Evolutionary conservation across 1,140 invertebrate species (phyloP).

Genomic region (Spodoptera frugiperda): DNA sequence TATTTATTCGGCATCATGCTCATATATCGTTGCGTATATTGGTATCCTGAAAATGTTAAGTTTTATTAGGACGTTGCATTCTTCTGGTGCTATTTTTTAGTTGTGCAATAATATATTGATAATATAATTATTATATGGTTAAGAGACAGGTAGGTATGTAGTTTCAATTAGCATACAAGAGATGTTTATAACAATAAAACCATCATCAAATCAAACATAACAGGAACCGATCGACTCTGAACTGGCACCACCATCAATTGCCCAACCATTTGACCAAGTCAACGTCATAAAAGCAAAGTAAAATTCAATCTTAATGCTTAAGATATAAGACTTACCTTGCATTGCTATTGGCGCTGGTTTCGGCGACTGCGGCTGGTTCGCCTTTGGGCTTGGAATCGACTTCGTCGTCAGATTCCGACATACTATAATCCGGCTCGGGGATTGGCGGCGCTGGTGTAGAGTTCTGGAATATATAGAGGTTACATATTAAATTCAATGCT

Average conservation of each 20-base stretch:
- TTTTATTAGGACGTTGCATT: constrained; percentile 39
- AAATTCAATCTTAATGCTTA: neutral
- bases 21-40: constrained; percentile 72
- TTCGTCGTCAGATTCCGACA: constrained; percentile 91
- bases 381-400: constrained; percentile 81
- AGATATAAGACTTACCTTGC: constrained; percentile 81
- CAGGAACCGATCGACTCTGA: neutral
- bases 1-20: constrained; percentile 65
- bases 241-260: neutral
- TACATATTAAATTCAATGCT: too few species aligned
- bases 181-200: neutral
- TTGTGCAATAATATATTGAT: neutral
- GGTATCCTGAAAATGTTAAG: constrained; percentile 67
- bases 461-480: constrained; percentile 64
- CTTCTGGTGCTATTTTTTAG: neutral
- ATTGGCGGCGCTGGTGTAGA: constrained; percentile 90
- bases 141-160: too few species aligned
- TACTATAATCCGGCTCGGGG: constrained; percentile 95
- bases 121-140: too few species aligned
- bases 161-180: too few species aligned
- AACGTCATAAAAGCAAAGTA: neutral
- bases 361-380: constrained; percentile 75
- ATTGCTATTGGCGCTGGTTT: constrained; percentile 90
- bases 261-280: neutral
- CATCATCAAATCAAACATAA: neutral